Evolutionary conservation across 2,797 vertebrate species (phyloP), one percentile per base, ranked within the genome.

Genomic region (Syngnathus rostellatus): DNA sequence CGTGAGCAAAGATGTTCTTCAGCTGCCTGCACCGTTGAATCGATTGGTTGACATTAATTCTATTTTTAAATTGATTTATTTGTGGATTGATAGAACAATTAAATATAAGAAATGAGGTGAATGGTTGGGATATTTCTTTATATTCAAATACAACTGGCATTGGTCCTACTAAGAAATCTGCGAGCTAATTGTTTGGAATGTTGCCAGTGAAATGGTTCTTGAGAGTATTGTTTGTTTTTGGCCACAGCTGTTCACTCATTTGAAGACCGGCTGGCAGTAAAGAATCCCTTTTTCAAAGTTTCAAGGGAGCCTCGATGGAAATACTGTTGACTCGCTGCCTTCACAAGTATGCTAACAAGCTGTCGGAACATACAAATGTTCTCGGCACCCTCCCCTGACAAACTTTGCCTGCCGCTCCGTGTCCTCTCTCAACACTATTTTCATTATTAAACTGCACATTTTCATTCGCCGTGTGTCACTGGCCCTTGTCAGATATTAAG

Each of bases 401-500:
- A 73, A 69, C 64, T 21, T 63, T 70, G 78, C 68, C 69, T 31
- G 63, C 69, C 19, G 9, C 66, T 50, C 21, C 1, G 5, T 4
- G 1, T n/a, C 51, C 6, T 31, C 1, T 40, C 55, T 3, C 65
- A 38, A 63, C 75, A 25, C 62, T 72, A 69, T 79, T 85, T 84
- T 77, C 83, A 76, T 85, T 83, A 83, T 83, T 79, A 77, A 63
- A 25, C 70, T 72, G 73, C 50, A 53, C 50, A 77, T 72, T 77
- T 72, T 72, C 55, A 68, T 64, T 71, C 66, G 51, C 7, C 37
- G 54, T 61, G 40, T 79, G 71, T 86, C 81, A 77, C 55, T 31
- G 74, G 73, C 72, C 70, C 82, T 86, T 85, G 85, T 87, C 73
- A 83, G 80, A 84, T 81, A 82, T 81, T 73, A 77, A 80, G 74